phyloP scores from a whole-genome alignment of 1,140 invertebrate genomes.

The Phortica variegata region DNA sequence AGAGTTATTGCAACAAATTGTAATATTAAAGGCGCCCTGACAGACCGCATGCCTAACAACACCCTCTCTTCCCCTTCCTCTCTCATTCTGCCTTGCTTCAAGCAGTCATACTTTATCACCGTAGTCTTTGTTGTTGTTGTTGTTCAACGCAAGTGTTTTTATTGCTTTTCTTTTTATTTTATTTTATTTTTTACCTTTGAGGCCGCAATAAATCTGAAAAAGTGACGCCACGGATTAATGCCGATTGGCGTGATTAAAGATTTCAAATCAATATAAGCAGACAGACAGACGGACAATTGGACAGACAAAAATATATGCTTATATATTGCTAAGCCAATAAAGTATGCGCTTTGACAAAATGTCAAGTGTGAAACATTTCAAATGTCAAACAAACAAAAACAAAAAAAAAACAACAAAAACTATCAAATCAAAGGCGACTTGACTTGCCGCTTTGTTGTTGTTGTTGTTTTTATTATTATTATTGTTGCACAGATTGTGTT shows the following conservation, averaged over 20 bases:
- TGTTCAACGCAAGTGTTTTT: too few species aligned
- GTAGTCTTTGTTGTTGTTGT: too few species aligned
- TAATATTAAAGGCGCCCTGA: too few species aligned
- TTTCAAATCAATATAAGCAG: too few species aligned
- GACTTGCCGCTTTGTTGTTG: conserved; percentile 4
- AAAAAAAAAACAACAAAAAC: conserved; percentile 7
- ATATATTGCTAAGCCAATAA: too few species aligned
- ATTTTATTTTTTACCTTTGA: background rate
- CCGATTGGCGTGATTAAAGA: too few species aligned
- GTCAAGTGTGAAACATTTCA: conserved; percentile 37
- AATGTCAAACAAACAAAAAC: conserved; percentile 26
- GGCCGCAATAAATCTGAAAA: background rate
- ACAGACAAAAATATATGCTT: conserved; percentile 3
- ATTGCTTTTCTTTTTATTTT: background rate
- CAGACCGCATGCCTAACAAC: too few species aligned
- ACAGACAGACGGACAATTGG: conserved; percentile 29
- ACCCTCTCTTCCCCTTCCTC: too few species aligned
- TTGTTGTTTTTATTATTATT: too few species aligned
- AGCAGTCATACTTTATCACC: too few species aligned
- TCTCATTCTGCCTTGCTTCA: too few species aligned
- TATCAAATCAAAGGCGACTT: conserved; percentile 11
- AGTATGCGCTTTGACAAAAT: conserved; percentile 40
- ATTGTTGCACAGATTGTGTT: background rate
- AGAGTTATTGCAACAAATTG: too few species aligned
- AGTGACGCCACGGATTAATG: background rate